Base-by-base conservation (phyloP, 1,140 invertebrate species). In the Tetraneura akinire region DNA sequence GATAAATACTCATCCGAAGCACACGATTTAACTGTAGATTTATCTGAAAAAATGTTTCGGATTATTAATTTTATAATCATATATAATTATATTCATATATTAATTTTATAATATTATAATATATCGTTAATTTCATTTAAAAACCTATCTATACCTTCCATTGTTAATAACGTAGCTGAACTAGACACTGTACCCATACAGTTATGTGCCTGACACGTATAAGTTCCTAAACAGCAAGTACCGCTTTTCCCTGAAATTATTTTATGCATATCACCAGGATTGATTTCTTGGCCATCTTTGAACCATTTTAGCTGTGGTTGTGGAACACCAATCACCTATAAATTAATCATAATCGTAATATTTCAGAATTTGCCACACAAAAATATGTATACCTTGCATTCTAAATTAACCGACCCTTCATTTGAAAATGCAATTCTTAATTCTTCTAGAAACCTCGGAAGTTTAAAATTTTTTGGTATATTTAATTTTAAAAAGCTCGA, bases 171-270 rank as follows among this genome's bases (percentile, higher is more conserved):
- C 1, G 94, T 94, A 1, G 94, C 94, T 1, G 93, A 95, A 85
- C 94, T 95, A 29, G 92, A 91, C 0, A 95, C 92, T 21, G 92
- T 91, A 6, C 95, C 96, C 93, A 96, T 97, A 83, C 94, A 96
- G 85, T 97, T 97, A 81, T 90, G 89, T 0, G 95, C 95, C 87
- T 97, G 94, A 86, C 96, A 97, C 0, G 94, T 96, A 83, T 97
- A 98, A 1, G 93, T 95, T 29, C 96, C 96, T 49, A 96, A 86
- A 82, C 94, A 95, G 83, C 94, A 95, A 13, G 92, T 95, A 1
- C 94, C 94, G 86, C 94, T 93, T 86, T 94, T 92, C 1, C 93
- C 93, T 3, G 93, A 94, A 82, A 94, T 95, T 51, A 96, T 96
- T 85, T 91, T 89, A 85, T 96, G 94, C 83, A 96, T 96, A 84